Percentiles rank a stretch among this genome's conserved stretches.
Conservation (phyloP, 2,797 vertebrate species). For the Molossus alvarezi region DNA sequence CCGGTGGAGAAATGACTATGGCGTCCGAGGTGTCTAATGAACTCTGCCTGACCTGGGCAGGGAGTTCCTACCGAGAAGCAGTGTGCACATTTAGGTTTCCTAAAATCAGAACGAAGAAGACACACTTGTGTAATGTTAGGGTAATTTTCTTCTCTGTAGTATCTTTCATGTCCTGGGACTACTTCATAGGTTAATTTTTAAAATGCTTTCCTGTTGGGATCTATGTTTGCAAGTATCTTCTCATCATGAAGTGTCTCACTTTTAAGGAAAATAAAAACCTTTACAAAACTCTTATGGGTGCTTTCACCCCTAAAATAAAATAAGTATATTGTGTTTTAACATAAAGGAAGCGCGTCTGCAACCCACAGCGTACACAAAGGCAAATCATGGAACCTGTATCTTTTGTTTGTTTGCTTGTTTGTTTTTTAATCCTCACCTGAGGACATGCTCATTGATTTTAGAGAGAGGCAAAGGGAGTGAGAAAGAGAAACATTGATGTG, state of each 20-base stretch:
- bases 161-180: not conserved
- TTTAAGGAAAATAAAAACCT: not conserved
- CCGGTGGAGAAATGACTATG: not conserved
- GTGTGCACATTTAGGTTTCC: no score
- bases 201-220: constrained; percentile 24
- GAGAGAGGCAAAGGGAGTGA: not conserved
- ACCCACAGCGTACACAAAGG: not conserved
- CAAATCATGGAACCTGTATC: not conserved
- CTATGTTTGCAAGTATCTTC: constrained; percentile 1
- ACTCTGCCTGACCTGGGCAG: not conserved
- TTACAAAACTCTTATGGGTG: not conserved
- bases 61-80: not conserved
- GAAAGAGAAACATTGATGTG: not conserved
- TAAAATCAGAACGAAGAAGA: not conserved
- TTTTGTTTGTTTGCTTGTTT: not conserved
- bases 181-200: constrained; percentile 33
- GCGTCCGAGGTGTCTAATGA: not conserved
- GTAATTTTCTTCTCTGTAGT: not conserved
- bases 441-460: not conserved
- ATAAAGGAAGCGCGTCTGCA: not conserved
- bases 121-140: no score
- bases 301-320: not conserved
- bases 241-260: not conserved
- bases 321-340: not conserved
- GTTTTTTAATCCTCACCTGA: not conserved